Conservation (phyloP, 2,797 vertebrate species). For the Notolepis coatsorum region DNA sequence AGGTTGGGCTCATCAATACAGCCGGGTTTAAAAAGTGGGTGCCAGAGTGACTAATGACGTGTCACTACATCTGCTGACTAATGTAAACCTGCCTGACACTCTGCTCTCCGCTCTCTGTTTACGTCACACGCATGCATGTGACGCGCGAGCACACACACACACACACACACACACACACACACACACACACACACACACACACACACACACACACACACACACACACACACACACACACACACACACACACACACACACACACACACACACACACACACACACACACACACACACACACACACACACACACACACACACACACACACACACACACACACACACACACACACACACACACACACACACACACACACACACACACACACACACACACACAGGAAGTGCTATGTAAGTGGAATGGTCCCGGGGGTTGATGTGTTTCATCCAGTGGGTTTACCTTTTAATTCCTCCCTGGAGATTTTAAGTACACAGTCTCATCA, state of each 20-base stretch:
- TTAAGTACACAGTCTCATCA: too few relatives aligned
- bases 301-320: slow-evolving; percentile 12
- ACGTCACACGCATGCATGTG: slow-evolving; percentile 58
- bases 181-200: neutral
- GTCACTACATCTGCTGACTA: slow-evolving; percentile 79
- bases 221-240: too few relatives aligned
- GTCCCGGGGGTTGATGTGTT: neutral
- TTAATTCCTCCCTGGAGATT: neutral
- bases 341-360: slow-evolving; percentile 34
- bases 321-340: slow-evolving; percentile 27
- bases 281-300: slow-evolving; percentile 25
- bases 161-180: neutral
- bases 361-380: slow-evolving; percentile 15
- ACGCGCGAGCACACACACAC: slow-evolving; percentile 22
- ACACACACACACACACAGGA: neutral
- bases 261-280: slow-evolving; percentile 34
- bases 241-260: slow-evolving; percentile 4
- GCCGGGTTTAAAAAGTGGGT: slow-evolving; percentile 74
- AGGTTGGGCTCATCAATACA: slow-evolving; percentile 80
- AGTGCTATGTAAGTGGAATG: too few relatives aligned
- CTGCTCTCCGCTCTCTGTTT: slow-evolving; percentile 42
- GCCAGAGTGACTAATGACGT: slow-evolving; percentile 81
- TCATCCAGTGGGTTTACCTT: too few relatives aligned
- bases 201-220: too few relatives aligned
- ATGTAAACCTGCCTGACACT: slow-evolving; percentile 76